Percentiles rank a stretch among this genome's conserved stretches.
Evolutionary conservation across 2,113 vertebrate species (phyloP).

Genomic region (Lasiurus borealis): DNA sequence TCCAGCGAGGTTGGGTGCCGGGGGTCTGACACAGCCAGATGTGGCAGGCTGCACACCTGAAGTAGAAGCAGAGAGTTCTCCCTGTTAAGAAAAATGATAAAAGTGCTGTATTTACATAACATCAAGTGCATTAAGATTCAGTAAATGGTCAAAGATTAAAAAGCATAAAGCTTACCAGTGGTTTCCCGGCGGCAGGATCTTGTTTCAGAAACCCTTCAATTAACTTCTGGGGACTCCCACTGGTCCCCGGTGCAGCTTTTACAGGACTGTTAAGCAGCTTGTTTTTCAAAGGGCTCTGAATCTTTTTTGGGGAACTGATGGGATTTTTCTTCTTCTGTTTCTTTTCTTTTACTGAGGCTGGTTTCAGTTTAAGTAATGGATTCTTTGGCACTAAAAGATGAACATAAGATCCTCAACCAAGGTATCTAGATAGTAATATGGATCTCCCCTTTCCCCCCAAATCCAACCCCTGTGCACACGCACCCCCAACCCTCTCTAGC

Average conservation of each 20-base stretch:
- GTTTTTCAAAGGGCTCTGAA: conserved; percentile 93
- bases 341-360: conserved; percentile 88
- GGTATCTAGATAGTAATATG: accelerated
- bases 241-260: conserved; percentile 81
- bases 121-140: not conserved
- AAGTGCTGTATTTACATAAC: not conserved
- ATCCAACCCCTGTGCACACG: accelerated
- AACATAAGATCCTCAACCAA: not conserved
- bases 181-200: conserved; percentile 79
- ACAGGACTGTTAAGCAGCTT: conserved; percentile 88
- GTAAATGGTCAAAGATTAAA: not conserved
- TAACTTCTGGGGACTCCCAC: conserved; percentile 89
- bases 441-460: no score
- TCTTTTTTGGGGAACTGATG: conserved; percentile 90
- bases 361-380: conserved; percentile 90
- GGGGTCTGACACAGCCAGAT: conserved; percentile 79
- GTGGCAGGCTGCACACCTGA: conserved; percentile 81
- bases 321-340: conserved; percentile 92
- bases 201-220: conserved; percentile 87
- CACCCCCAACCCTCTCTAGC: not conserved
- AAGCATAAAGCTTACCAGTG: conserved; percentile 87
- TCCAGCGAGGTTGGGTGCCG: conserved; percentile 93
- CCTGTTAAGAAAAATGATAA: conserved; percentile 83
- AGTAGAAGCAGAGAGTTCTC: conserved; percentile 88
- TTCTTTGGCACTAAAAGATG: conserved; percentile 90